phyloP scores from a whole-genome alignment of 2,113 vertebrate species.

The Bungarus multicinctus region DNA sequence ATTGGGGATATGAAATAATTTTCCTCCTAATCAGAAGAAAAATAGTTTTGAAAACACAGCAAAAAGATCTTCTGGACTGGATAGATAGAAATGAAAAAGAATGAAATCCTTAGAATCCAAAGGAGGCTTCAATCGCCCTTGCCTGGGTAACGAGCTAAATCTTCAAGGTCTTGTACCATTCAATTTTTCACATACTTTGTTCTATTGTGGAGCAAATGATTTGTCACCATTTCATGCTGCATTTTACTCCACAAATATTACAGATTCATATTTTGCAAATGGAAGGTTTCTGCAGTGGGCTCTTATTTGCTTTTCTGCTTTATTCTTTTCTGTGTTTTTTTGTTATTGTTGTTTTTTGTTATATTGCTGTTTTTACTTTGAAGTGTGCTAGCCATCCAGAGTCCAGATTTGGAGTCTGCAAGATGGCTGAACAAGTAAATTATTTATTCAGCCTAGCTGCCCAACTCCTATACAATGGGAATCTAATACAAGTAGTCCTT shows the following conservation, averaged over 20 bases:
- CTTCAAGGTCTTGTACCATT: not conserved
- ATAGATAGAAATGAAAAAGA: not conserved
- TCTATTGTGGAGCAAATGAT: not conserved
- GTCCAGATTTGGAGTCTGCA: not conserved
- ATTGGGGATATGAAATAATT: not conserved
- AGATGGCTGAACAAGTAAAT: not conserved
- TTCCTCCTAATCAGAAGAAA: not conserved
- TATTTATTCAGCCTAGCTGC: not conserved
- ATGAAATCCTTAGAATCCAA: not conserved
- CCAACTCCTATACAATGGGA: not conserved
- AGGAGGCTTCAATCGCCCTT: too few species aligned
- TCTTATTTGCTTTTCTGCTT: not conserved
- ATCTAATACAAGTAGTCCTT: not conserved
- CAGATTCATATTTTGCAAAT: not conserved
- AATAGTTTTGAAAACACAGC: not conserved
- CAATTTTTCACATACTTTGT: not conserved
- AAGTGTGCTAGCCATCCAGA: not conserved
- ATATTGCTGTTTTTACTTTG: not conserved
- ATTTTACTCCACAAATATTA: not conserved
- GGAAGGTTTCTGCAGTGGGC: not conserved
- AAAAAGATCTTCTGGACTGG: not conserved
- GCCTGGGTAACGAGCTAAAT: not conserved
- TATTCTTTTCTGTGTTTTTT: not conserved
- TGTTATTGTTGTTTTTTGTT: not conserved
- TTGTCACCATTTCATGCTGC: not conserved